A percentile compares a stretch with the other conserved stretches of the same genome.
Conservation (phyloP, 2,888 invertebrate species). For the Melinaea menophilus region DNA sequence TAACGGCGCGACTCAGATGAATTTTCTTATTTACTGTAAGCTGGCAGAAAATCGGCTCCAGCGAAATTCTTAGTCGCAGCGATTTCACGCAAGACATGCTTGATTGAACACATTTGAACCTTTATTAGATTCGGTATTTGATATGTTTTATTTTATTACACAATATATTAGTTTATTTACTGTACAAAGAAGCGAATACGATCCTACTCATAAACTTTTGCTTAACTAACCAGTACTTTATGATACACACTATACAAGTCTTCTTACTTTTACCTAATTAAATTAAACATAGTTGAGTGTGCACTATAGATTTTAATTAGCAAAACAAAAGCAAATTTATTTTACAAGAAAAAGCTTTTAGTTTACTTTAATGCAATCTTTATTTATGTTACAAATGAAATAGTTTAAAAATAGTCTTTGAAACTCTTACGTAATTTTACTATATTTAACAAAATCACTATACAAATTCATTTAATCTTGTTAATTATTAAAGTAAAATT, state of each 20-base stretch:
- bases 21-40: conserved; percentile 75
- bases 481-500: too few species aligned
- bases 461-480: too few species aligned
- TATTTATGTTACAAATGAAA: conserved; percentile 5
- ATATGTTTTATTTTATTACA: conserved; percentile 37
- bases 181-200: not conserved
- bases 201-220: not conserved
- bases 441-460: too few species aligned
- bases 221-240: not conserved
- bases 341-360: conserved; percentile 7
- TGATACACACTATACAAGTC: not conserved
- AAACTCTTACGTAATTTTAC: too few species aligned
- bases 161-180: conserved; percentile 23
- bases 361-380: conserved; percentile 1
- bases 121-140: conserved; percentile 39
- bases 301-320: conserved; percentile 6
- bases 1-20: conserved; percentile 71
- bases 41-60: conserved; percentile 60
- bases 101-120: conserved; percentile 53
- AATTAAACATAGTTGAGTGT: not conserved
- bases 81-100: conserved; percentile 64
- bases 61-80: conserved; percentile 52
- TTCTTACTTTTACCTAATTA: conserved; percentile 4
- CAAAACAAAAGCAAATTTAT: conserved; percentile 3
- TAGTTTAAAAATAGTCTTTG: not conserved